Percentiles rank a stretch among this genome's conserved stretches.
These are phyloP conservation scores for Drosophila buzzatii DNA, from an alignment of 2,888 invertebrate genomes.

Conservation along the genomic window DNA sequence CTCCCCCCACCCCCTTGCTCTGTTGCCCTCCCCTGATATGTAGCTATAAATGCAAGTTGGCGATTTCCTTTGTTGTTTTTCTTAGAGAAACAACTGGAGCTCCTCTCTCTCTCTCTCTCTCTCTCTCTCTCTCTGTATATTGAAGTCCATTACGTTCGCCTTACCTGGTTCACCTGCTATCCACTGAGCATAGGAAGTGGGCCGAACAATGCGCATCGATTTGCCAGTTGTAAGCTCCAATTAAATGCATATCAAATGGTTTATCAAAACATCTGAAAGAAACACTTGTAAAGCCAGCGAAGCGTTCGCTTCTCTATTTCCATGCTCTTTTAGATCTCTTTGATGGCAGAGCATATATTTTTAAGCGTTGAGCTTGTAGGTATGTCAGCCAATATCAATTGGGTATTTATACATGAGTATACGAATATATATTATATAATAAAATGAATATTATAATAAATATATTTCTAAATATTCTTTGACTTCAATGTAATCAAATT, in stretches of 20 bases:
- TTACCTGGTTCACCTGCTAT: slow-evolving; percentile 39
- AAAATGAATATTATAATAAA: too few relatives aligned
- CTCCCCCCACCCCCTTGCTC: not conserved
- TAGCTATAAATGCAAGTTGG: slow-evolving; percentile 75
- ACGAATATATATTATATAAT: too few relatives aligned
- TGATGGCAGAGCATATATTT: too few relatives aligned
- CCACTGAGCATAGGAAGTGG: not conserved
- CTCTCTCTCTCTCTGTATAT: slow-evolving; percentile 13
- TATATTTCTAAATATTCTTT: too few relatives aligned
- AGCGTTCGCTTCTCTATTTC: slow-evolving; percentile 11
- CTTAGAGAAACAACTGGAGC: slow-evolving; percentile 35
- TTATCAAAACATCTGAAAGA: slow-evolving; percentile 42
- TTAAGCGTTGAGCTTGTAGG: not conserved
- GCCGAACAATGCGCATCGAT: slow-evolving; percentile 45
- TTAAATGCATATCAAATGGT: slow-evolving; percentile 55
- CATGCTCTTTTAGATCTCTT: not conserved
- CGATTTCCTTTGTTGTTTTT: slow-evolving; percentile 72
- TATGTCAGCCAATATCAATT: not conserved
- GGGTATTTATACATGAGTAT: not conserved
- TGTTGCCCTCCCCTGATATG: slow-evolving; percentile 14
- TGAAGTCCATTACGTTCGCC: slow-evolving; percentile 55
- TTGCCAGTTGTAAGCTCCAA: slow-evolving; percentile 50
- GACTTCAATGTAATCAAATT: too few relatives aligned
- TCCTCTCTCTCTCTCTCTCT: slow-evolving; percentile 8
- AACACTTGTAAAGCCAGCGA: slow-evolving; percentile 20